Evolutionary conservation across 2,888 invertebrate species (phyloP), one percentile per base, ranked within the genome.

Genomic region (Desoria tigrina): DNA sequence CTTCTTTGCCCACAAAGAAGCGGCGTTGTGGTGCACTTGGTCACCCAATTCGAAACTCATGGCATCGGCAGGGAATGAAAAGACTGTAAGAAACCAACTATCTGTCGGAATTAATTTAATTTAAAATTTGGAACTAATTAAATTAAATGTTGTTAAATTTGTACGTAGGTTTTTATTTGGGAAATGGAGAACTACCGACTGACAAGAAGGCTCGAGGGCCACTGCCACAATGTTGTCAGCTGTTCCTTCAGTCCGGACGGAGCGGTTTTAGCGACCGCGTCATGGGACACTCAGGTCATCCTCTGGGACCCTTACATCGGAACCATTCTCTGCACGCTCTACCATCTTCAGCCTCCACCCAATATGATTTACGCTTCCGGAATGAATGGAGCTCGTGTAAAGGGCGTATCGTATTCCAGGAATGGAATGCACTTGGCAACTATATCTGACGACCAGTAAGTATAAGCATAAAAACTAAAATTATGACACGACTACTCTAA

Each of bases 341-440:
- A 81, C 32, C 84, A 84, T 76, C 72, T 83, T 74, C 79, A 79
- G 63, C 84, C 83, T 4, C 79, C 80, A 2, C 84, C 84, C 18
- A 78, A 81, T 4, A 78, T 79, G 7, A 83, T 84, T 55, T 83
- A 80, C 77, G 83, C 83, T 37, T 80, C 82, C 50, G 84, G 84
- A 21, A 80, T 79, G 9, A 84, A 84, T 73, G 81, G 79, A 28
- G 78, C 80, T 54, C 82, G 80, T 77, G 81, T 83, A 2, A 77
- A 82, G 26, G 78, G 79, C 42, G 79, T 83, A 7, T 77, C 80
- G 6, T 83, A 82, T 76, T 79, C 80, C 50, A 76, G 77, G 18
- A 79, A 81, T 76, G 82, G 83, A 4, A 76, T 78, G 57, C 79
- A 80, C 64, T 69, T 83, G n/a, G 81, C 79, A 18, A 80, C 83